These are phyloP conservation scores for Caenorhabditis briggsae DNA, from an alignment of 1,140 invertebrate genomes.

Conservation along the genomic window DNA sequence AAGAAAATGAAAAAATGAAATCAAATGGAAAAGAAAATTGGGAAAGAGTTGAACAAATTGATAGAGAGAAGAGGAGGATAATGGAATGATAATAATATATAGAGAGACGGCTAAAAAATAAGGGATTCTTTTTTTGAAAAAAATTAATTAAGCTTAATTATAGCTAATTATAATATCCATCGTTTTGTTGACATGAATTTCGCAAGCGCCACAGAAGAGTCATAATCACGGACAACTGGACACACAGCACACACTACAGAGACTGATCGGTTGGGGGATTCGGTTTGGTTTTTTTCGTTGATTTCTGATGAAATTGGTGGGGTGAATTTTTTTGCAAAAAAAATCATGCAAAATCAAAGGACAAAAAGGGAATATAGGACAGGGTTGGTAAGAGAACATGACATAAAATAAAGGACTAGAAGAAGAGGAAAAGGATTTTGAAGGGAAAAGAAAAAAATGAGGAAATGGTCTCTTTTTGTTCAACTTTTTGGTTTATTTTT, in stretches of 20 bases:
- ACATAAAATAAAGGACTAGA: too few relatives aligned
- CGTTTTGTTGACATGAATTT: background rate
- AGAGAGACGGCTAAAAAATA: too few relatives aligned
- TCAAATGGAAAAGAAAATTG: background rate
- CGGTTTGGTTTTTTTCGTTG: too few relatives aligned
- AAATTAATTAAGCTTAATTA: too few relatives aligned
- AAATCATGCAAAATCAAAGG: background rate
- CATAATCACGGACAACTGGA: background rate
- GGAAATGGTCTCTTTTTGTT: background rate
- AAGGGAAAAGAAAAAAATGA: background rate
- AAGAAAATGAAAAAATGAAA: background rate
- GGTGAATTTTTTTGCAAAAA: background rate
- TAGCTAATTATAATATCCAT: too few relatives aligned
- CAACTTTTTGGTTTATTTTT: too few relatives aligned
- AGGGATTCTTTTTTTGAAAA: too few relatives aligned
- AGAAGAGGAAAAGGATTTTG: background rate
- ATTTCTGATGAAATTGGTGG: too few relatives aligned
- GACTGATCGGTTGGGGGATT: background rate
- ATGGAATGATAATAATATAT: background rate
- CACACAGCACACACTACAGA: slow-evolving; percentile 49
- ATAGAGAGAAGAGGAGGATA: slow-evolving; percentile 17
- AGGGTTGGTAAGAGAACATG: background rate
- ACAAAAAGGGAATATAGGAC: background rate
- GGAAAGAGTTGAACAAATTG: slow-evolving; percentile 40
- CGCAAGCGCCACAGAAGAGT: slow-evolving; percentile 49